Evolutionary conservation across 2,113 vertebrate genomes (phyloP).

Genomic region (Dermatemys mawii): DNA sequence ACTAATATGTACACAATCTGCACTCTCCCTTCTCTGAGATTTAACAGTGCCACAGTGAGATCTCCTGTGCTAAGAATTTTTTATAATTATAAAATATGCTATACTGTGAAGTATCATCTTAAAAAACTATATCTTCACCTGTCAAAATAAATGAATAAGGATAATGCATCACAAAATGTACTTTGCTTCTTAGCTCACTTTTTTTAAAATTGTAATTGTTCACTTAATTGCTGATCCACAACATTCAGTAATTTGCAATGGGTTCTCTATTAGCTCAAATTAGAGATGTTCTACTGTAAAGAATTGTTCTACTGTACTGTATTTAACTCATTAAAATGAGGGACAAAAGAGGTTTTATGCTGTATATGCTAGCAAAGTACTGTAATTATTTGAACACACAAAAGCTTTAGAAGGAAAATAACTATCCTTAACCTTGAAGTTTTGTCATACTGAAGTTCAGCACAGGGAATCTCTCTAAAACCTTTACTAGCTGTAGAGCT

Average conservation of each 20-base stretch:
- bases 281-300: not conserved
- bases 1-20: not conserved
- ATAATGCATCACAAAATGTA: not conserved
- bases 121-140: not conserved
- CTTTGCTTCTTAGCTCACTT: not conserved
- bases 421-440: not conserved
- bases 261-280: not conserved
- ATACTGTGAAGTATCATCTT: not conserved
- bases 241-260: not conserved
- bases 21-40: not conserved
- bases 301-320: not conserved
- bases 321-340: not conserved
- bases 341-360: not conserved
- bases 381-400: conserved; percentile 4
- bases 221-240: not conserved
- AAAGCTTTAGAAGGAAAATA: not conserved
- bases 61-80: not conserved
- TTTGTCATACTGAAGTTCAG: not conserved
- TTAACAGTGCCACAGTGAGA: not conserved
- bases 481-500: not conserved
- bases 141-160: not conserved
- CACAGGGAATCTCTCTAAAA: not conserved
- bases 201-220: not conserved
- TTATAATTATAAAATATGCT: not conserved
- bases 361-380: not conserved